These are phyloP conservation scores for Herminia tarsipennalis DNA, from an alignment of 2,888 invertebrate species.

Conservation along the genomic window DNA sequence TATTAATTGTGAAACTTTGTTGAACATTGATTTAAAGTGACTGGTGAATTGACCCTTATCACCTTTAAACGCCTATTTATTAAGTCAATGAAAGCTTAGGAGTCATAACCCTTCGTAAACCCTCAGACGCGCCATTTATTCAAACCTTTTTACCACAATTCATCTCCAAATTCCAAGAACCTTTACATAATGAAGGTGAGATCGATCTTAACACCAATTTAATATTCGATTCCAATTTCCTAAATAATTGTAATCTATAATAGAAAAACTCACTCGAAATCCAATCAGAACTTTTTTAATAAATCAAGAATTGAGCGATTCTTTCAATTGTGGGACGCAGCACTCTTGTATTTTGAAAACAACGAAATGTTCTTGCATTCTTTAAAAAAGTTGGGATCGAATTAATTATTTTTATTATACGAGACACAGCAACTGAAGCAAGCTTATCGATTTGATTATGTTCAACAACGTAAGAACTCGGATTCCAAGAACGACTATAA, in stretches of 20 bases:
- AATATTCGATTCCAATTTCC: conserved; percentile 35
- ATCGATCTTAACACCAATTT: conserved; percentile 23
- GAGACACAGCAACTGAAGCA: background rate
- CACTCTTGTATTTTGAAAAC: background rate
- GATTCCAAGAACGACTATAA: conserved; percentile 8
- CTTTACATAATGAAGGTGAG: conserved; percentile 21
- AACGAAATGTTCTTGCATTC: background rate
- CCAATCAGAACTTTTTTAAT: conserved; percentile 19
- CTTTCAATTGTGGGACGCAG: background rate
- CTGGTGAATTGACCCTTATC: conserved; percentile 3
- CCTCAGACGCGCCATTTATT: too few relatives aligned
- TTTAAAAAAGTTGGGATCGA: background rate
- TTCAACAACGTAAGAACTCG: too few relatives aligned
- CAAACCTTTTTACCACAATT: conserved; percentile 26
- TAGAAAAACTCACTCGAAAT: conserved; percentile 13
- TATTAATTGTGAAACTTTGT: too few relatives aligned
- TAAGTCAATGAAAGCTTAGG: conserved; percentile 4
- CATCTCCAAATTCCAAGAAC: conserved; percentile 15
- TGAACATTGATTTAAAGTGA: background rate
- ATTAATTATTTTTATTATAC: too few relatives aligned
- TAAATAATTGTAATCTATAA: conserved; percentile 20
- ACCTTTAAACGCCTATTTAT: conserved; percentile 7
- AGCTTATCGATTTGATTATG: too few relatives aligned
- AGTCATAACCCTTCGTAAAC: conserved; percentile 7
- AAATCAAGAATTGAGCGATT: background rate